Base-by-base conservation (phyloP, 2,113 vertebrate genomes). In the Myxocyprinus asiaticus region DNA sequence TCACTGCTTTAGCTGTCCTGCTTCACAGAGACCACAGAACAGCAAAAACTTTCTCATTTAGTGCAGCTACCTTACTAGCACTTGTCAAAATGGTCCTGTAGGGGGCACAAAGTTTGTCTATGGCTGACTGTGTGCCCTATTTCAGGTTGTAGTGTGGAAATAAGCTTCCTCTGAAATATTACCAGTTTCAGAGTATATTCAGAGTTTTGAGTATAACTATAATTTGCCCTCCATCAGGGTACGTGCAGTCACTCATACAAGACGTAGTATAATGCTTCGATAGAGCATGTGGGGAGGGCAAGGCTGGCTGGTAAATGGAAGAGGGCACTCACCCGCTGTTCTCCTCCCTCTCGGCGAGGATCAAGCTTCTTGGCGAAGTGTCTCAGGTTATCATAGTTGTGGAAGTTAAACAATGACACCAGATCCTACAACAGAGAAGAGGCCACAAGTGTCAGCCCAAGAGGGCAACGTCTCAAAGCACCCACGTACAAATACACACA, bases 311-410 rank as follows among this genome's bases (percentile, higher is more conserved):
- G 62, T 12, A 68, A 81, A 69, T n/a, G 7, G 61, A 77, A 42
- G 14, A 5, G 42, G 17, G 42, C 86, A 92, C 97, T 98, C 95
- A 99, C 98, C 95, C 96, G 92, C 88, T 98, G 97, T 87, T 99
- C 98, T 14, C 98, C 97, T 65, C 97, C 97, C 93, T 99, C 97
- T 70, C 96, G 92, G 82, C 98, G 97, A 83, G 97, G 97, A 88
- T 99, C 98, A 68, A 97, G 94, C 87, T 99, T 99, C 94, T 97
- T 99, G 76, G 96, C 93, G 81, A 98, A 99, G 90, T 99, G 98
- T 84, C 97, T 94, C 93, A 99, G 88, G 90, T 99, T 99, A 91
- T 99, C 98, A 65, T 99, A 99, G 91, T 99, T 99, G 91, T 99
- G 98, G 88, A 99, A 99, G 91, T 99, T 99, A 89, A 96, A 99